Evolutionary conservation across 2,797 vertebrate genomes (phyloP).

Genomic region (Antrozous pallidus): DNA sequence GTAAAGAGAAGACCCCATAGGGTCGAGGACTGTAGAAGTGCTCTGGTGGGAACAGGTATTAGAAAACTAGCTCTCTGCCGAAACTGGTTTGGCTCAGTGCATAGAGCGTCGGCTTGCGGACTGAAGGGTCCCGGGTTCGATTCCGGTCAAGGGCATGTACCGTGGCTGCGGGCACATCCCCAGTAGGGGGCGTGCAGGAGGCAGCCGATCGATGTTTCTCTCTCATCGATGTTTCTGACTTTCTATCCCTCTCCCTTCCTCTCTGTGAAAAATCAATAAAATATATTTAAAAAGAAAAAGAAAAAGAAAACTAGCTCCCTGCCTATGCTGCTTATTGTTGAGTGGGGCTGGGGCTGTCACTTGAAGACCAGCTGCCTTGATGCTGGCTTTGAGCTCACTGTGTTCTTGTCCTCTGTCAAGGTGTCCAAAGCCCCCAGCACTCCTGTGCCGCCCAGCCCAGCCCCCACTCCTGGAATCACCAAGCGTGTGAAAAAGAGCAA

Average conservation of each 20-base stretch:
- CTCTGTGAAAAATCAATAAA: too few species aligned
- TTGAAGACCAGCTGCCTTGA: background rate
- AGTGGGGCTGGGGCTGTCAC: background rate
- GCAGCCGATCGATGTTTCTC: too few species aligned
- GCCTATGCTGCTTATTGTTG: background rate
- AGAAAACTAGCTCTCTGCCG: slow-evolving; percentile 27
- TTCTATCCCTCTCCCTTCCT: too few species aligned
- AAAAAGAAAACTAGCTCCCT: slow-evolving; percentile 31
- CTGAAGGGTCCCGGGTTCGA: too few species aligned
- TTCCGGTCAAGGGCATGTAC: too few species aligned
- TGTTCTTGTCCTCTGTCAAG: slow-evolving; percentile 69
- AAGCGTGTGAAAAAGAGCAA: slow-evolving; percentile 98
- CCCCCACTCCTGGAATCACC: slow-evolving; percentile 87
- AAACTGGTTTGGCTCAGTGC: too few species aligned
- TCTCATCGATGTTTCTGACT: too few species aligned
- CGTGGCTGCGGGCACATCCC: too few species aligned
- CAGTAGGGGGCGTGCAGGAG: too few species aligned
- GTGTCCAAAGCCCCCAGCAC: slow-evolving; percentile 88
- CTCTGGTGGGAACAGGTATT: background rate
- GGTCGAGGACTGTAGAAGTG: slow-evolving; percentile 31
- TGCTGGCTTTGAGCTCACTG: background rate
- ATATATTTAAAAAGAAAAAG: too few species aligned
- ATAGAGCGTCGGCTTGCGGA: too few species aligned
- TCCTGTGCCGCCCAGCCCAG: slow-evolving; percentile 87
- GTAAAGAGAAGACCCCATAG: slow-evolving; percentile 59